These are phyloP conservation scores for Subacronicta megacephala DNA, from an alignment of 2,888 invertebrate genomes.

Conservation along the genomic window DNA sequence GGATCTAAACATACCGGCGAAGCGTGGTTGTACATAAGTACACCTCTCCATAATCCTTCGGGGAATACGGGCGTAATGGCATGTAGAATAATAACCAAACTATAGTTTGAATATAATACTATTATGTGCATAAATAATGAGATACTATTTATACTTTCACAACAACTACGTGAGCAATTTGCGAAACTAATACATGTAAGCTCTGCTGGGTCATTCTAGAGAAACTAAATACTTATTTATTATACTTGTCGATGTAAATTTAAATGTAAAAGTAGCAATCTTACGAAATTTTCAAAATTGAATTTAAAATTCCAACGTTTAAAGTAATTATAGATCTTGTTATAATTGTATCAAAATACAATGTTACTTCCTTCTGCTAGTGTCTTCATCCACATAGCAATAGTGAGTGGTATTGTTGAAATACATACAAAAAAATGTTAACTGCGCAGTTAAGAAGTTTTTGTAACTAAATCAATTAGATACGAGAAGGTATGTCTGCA, in stretches of 20 bases:
- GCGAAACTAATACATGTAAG: background rate
- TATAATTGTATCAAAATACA: conserved; percentile 5
- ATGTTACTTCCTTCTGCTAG: too few relatives aligned
- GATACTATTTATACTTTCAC: too few relatives aligned
- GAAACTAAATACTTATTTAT: background rate
- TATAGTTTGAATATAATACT: too few relatives aligned
- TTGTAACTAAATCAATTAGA: conserved; percentile 29
- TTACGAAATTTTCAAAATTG: conserved; percentile 9
- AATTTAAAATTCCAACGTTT: conserved; percentile 24
- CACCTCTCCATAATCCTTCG: too few relatives aligned
- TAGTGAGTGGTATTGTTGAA: background rate
- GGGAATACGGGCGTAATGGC: too few relatives aligned
- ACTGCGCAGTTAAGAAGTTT: conserved; percentile 39
- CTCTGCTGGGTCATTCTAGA: background rate
- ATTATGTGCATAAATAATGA: too few relatives aligned
- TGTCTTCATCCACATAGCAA: too few relatives aligned
- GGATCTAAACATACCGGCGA: too few relatives aligned
- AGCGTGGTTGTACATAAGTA: too few relatives aligned
- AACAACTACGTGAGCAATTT: background rate
- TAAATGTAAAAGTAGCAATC: conserved; percentile 29
- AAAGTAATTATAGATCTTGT: background rate
- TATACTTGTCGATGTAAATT: conserved; percentile 8
- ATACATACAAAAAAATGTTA: background rate
- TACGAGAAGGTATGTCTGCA: conserved; percentile 9
- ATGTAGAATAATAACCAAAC: too few relatives aligned